Evolutionary conservation across 2,113 vertebrate genomes (phyloP).

Genomic region (Tyrannus savana): DNA sequence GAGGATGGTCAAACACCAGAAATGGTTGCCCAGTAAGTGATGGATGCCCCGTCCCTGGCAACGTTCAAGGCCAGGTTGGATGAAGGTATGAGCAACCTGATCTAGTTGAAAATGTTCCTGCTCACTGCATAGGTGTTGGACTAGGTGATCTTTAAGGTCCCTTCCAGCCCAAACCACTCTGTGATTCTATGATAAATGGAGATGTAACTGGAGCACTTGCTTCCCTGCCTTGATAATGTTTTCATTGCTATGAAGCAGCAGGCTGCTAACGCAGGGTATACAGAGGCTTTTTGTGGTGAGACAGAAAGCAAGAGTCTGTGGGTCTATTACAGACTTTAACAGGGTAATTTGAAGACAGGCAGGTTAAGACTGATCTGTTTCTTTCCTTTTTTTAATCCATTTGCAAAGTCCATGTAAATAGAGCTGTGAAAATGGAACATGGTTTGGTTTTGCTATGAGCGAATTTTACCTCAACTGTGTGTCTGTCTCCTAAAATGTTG

Average conservation of each 20-base stretch:
- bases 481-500: background rate
- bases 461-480: background rate
- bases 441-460: background rate
- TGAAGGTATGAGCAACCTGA: background rate
- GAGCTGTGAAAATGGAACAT: background rate
- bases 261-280: background rate
- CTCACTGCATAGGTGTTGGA: background rate
- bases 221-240: background rate
- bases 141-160: background rate
- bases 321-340: background rate
- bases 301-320: background rate
- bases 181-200: background rate
- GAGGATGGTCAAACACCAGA: background rate
- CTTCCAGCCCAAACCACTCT: background rate
- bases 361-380: background rate
- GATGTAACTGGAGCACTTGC: background rate
- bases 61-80: background rate
- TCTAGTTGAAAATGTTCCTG: background rate
- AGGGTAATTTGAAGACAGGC: background rate
- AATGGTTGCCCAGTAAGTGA: background rate
- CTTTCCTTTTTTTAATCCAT: conserved; percentile 4
- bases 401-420: background rate
- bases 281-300: background rate
- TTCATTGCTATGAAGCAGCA: background rate
- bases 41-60: background rate